Evolutionary conservation across 2,797 vertebrate genomes (phyloP).

Genomic region (Neosilurus hyrtlii): DNA sequence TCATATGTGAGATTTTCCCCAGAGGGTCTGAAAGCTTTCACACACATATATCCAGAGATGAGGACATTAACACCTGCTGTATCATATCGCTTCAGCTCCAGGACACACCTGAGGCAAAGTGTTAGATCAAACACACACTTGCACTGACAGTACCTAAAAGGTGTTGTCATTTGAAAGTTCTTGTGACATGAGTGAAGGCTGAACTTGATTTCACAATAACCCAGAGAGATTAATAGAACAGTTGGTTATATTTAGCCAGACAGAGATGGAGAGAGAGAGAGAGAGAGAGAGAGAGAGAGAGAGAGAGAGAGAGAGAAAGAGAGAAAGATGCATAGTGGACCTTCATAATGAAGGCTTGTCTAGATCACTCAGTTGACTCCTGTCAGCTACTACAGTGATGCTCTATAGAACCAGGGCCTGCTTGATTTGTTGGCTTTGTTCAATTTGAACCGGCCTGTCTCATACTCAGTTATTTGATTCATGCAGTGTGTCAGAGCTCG

Average conservation of each 20-base stretch:
- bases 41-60: slow-evolving; percentile 52
- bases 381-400: slow-evolving; percentile 9
- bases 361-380: slow-evolving; percentile 9
- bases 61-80: slow-evolving; percentile 58
- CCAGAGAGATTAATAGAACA: slow-evolving; percentile 37
- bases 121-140: slow-evolving; percentile 52
- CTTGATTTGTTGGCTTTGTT: slow-evolving; percentile 32
- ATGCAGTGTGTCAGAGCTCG: slow-evolving; percentile 37
- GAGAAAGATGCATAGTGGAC: not conserved
- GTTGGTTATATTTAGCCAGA: slow-evolving; percentile 37
- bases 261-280: too few relatives aligned
- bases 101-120: slow-evolving; percentile 54
- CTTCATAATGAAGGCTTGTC: slow-evolving; percentile 37
- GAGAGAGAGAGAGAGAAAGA: too few relatives aligned
- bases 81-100: slow-evolving; percentile 53
- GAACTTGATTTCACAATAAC: slow-evolving; percentile 28
- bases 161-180: slow-evolving; percentile 53
- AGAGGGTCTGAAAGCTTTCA: slow-evolving; percentile 53
- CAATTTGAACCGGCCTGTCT: slow-evolving; percentile 15
- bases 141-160: slow-evolving; percentile 52
- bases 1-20: slow-evolving; percentile 54
- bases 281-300: too few relatives aligned
- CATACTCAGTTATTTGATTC: slow-evolving; percentile 42
- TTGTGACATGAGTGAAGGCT: slow-evolving; percentile 27
- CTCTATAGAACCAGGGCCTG: not conserved